phyloP scores from a whole-genome alignment of 2,888 invertebrate species.

The Caenorhabditis japonica region DNA sequence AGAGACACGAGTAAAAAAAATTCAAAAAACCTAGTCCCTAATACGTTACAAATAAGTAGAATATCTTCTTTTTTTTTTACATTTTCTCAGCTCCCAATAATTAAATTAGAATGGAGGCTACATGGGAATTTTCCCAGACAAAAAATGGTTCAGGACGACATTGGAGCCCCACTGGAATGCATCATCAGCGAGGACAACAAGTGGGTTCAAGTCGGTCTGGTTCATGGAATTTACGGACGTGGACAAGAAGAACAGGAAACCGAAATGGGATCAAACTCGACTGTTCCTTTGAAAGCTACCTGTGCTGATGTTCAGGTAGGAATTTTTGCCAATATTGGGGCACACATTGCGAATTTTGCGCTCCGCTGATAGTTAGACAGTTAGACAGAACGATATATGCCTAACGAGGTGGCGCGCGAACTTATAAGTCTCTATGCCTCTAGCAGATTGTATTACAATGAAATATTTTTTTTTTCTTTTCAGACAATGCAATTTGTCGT shows the following conservation, averaged over 20 bases:
- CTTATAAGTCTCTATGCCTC: too few species aligned
- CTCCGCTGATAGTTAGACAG: too few species aligned
- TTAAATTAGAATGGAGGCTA: background rate
- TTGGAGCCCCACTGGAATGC: constrained; percentile 54
- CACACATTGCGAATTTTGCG: too few species aligned
- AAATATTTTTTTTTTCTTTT: constrained; percentile 22
- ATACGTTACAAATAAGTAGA: too few species aligned
- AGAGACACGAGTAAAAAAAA: too few species aligned
- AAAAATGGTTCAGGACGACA: constrained; percentile 34
- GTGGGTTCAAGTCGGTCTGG: constrained; percentile 48
- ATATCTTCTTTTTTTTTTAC: too few species aligned
- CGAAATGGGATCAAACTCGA: constrained; percentile 16
- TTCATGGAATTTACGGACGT: constrained; percentile 31
- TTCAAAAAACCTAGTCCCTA: too few species aligned
- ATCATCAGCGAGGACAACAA: constrained; percentile 25
- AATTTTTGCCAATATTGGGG: background rate
- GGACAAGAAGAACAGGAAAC: constrained; percentile 17
- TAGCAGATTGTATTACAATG: too few species aligned
- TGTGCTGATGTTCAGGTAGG: constrained; percentile 45
- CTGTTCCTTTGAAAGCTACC: constrained; percentile 2
- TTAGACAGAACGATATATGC: constrained; percentile 29
- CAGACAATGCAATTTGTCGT: constrained; percentile 51
- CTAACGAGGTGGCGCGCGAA: too few species aligned
- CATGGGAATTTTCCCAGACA: background rate
- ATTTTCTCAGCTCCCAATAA: too few species aligned